Conservation (phyloP, 2,888 invertebrate species). For the Trissoscelio sp. region DNA sequence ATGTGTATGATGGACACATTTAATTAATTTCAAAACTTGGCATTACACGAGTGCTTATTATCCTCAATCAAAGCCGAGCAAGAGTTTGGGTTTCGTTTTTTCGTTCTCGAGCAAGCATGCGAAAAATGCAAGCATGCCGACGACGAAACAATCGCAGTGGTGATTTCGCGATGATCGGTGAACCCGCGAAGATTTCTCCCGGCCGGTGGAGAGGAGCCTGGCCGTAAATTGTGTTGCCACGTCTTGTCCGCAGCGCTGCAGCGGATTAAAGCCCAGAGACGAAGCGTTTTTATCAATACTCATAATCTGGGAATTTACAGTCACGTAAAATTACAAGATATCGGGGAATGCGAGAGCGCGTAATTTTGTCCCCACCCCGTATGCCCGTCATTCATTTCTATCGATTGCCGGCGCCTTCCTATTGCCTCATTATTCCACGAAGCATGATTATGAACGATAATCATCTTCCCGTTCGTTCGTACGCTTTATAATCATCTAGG, state of each 20-base stretch:
- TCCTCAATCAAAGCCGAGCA: conserved; percentile 43
- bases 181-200: conserved; percentile 28
- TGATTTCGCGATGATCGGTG: conserved; percentile 47
- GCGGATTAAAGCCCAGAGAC: conserved; percentile 52
- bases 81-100: conserved; percentile 10
- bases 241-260: conserved; percentile 44
- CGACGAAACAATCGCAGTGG: conserved; percentile 40
- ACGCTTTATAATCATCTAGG: conserved; percentile 79
- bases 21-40: conserved; percentile 57
- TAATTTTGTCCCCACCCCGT: conserved; percentile 43
- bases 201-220: conserved; percentile 27
- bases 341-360: conserved; percentile 37
- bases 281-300: conserved; percentile 49
- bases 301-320: conserved; percentile 47
- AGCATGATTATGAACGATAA: conserved; percentile 76
- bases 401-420: conserved; percentile 69
- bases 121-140: conserved; percentile 28
- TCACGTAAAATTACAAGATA: conserved; percentile 45
- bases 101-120: conserved; percentile 23
- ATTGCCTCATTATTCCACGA: conserved; percentile 75
- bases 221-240: conserved; percentile 44
- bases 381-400: conserved; percentile 39
- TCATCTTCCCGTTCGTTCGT: conserved; percentile 75
- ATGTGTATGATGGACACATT: conserved; percentile 57
- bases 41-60: conserved; percentile 59